Percentiles rank a stretch among this genome's conserved stretches.
Conservation (phyloP, 2,888 invertebrate genomes). For the Dolichomitus sp. region DNA sequence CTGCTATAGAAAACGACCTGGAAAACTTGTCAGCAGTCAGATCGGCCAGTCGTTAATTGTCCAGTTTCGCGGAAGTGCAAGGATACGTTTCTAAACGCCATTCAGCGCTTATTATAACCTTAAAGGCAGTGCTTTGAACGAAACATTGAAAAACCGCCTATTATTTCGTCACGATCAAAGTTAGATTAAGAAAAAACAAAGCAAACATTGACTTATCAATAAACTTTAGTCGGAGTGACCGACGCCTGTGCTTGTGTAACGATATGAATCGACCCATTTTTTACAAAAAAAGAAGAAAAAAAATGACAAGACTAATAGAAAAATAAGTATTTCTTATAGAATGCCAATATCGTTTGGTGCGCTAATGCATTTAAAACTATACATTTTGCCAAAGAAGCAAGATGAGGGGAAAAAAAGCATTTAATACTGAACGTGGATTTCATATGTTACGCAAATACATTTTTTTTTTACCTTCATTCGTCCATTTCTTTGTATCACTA, state of each 20-base stretch:
- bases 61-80: not conserved
- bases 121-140: not conserved
- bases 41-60: constrained; percentile 34
- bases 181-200: constrained; percentile 8
- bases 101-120: not conserved
- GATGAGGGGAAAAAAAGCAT: not conserved
- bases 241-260: constrained; percentile 7
- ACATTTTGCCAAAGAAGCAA: not conserved
- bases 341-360: not conserved
- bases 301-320: not conserved
- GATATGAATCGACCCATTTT: constrained; percentile 17
- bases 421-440: not conserved
- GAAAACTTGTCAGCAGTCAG: constrained; percentile 4
- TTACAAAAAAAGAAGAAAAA: not conserved
- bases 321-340: not conserved
- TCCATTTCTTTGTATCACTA: not conserved
- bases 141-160: not conserved
- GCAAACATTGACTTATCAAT: not conserved
- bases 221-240: not conserved
- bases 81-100: not conserved
- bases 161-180: not conserved
- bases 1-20: constrained; percentile 1
- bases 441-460: not conserved
- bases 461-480: constrained; percentile 4
- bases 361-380: not conserved